Evolutionary conservation across 2,888 invertebrate genomes (phyloP), one percentile per base, ranked within the genome.

Genomic region (Phragmatobia fuliginosa): DNA sequence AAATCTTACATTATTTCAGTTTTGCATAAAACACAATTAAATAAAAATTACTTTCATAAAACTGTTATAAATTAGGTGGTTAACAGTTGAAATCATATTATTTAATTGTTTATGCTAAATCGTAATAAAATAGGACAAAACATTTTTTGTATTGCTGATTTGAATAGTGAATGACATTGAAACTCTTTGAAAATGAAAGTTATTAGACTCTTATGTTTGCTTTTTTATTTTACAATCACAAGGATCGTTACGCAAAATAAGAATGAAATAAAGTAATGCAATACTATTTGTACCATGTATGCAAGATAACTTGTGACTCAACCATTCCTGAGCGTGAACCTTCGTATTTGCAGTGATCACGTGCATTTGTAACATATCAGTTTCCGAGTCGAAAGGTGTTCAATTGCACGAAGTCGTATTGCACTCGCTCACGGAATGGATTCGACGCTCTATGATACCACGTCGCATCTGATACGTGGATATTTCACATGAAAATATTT

Each of bases 321-420:
- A 33, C 60, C 31, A 45, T 63, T 21, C 28, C 56, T 16, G 52
- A 69, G 32, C 52, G 31, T 63, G 36, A 21, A 67, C 36, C 49
- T 61, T 41, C 28, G 52, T 65, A 61, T 56, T 52, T 36, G 41
- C 49, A 64, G 69, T 67, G 59, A 61, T 71, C 69, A 65, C 70
- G 80, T 86, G 83, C 88, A 83, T 88, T 89, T 85, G 87, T 86
- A 83, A 81, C 85, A 82, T 92, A 93, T 94, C 91, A 88, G 90
- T 93, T 94, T 94, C 91, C 93, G 86, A 87, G 88, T 91, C 91
- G 92, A 81, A 78, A 90, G 88, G 83, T 88, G 91, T 91, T 91
- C 94, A 94, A 94, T 93, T 91, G 93, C 89, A 90, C 90, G 90
- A 88, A 85, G 82, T 77, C 74, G 71, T 76, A 81, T 83, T 84